Base-by-base conservation (phyloP, 2,113 vertebrate species). In the Phocoena phocoena region DNA sequence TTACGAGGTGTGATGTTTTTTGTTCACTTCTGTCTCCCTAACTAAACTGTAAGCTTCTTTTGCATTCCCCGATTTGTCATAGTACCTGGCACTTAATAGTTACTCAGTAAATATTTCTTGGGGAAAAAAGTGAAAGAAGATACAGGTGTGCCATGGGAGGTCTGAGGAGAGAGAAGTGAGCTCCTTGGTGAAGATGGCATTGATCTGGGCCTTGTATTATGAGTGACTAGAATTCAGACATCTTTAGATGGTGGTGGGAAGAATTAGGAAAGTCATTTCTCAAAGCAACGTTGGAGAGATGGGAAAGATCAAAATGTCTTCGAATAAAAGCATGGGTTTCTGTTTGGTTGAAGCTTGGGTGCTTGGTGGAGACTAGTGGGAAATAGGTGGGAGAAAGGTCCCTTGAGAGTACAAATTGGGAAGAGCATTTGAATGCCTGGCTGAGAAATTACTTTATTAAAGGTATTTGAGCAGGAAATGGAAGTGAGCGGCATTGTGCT, bases 11-110 rank as follows among this genome's bases (percentile, higher is more conserved):
- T 17, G 55, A 31, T 85, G 50, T 36, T 81, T 88, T 87, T 33
- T 25, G 36, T 73, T 91, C 11, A 73, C 47, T 73, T 91, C 60
- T 91, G 53, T 80, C 63, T 96, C 63, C 62, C 25, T 93, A 31
- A 67, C n/a, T 93, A 38, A 82, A 44, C 38, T 67, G 6, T 84
- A 71, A 90, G 60, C 23, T 88, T 94, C 73, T 93, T 94, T 55
- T 81, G 36, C 44, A 53, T 91, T 65, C 50, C 21, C 25, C 76
- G 36, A 80, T 8, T 44, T 88, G 26, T 53, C 15, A 28, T 38
- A 47, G 31, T 81, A 26, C 38, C 31, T 70, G 60, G 9, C n/a
- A 68, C 33, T 73, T 86, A 70, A n/a, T 60, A 92, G 55, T 36
- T 90, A 65, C 55, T 85, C 3, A 31, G 12, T 83, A 81, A 67